Evolutionary conservation across 2,113 vertebrate species (phyloP), one percentile per base, ranked within the genome.

Genomic region (Chlorodrepanis virens): DNA sequence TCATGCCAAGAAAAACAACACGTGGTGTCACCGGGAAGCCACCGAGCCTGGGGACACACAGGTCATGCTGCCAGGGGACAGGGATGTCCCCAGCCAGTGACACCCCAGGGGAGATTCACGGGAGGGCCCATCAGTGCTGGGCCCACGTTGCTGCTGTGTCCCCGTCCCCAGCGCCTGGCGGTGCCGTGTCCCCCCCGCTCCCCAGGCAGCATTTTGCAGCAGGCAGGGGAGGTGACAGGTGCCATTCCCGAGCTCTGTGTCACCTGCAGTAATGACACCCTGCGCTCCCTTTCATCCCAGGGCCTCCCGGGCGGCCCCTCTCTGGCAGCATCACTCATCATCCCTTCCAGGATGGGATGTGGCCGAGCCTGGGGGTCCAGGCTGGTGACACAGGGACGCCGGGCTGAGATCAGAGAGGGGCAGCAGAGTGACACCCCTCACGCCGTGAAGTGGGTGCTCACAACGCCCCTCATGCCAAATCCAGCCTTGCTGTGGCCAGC

Each of bases 161-260:
- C 71, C 57, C 31, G 60, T 91, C 53, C 59, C 35, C 20, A 1
- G 9, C 27, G 53, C 54, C 42, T 1, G 1, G 50, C 3, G 1
- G 27, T 64, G 56, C 45, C 9, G 1, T 65, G 42, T 83, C 35
- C 52, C 52, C 80, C 53, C 14, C 1, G 2, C 39, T 90, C 80
- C 95, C 83, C 23, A 0, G 84, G 95, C 78, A 49, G 80, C 72
- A 53, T 68, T 84, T 76, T 64, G 39, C 81, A 89, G 87, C 89
- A 77, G 91, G 52, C 20, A 0, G 56, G 21, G 52, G 71, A 94
- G 93, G 59, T 83, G 85, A 93, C 71, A 4, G 69, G 92, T 53
- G 82, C 85, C 94, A 81, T 96, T 96, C 93, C 88, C 52, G 68
- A 83, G 75, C 85, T 35, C 83, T 96, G 90, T 54, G 87, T 97